A percentile compares a stretch with the other conserved stretches of the same genome.
phyloP scores from a whole-genome alignment of 2,113 vertebrate species.

The Eubucco bourcierii region DNA sequence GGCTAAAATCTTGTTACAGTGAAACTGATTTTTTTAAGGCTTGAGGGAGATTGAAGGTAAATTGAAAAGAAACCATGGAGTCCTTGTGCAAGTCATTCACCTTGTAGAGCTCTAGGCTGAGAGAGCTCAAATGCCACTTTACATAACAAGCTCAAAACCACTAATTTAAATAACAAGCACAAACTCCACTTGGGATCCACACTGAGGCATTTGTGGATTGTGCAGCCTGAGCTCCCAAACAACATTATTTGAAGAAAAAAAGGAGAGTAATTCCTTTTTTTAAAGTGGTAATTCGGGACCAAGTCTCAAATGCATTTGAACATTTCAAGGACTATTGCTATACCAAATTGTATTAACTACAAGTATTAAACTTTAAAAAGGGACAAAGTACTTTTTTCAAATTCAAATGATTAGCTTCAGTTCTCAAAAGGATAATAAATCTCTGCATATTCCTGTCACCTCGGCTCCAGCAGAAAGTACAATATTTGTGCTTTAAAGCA shows the following conservation, averaged over 20 bases:
- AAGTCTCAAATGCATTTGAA: slow-evolving; percentile 57
- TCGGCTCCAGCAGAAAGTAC: background rate
- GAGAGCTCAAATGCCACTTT: slow-evolving; percentile 54
- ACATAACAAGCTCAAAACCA: slow-evolving; percentile 52
- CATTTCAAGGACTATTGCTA: slow-evolving; percentile 56
- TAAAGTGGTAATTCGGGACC: slow-evolving; percentile 27
- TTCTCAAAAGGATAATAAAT: slow-evolving; percentile 38
- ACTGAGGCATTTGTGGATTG: slow-evolving; percentile 13
- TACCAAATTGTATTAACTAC: slow-evolving; percentile 49
- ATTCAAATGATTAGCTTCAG: slow-evolving; percentile 35
- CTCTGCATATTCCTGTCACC: slow-evolving; percentile 23
- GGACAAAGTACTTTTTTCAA: slow-evolving; percentile 19
- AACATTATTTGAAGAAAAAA: slow-evolving; percentile 29
- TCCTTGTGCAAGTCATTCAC: slow-evolving; percentile 63
- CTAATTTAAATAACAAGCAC: slow-evolving; percentile 62
- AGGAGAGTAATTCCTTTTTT: slow-evolving; percentile 40
- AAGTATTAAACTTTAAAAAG: slow-evolving; percentile 55
- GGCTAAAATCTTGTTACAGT: slow-evolving; percentile 23
- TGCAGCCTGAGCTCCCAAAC: slow-evolving; percentile 32
- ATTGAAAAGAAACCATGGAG: slow-evolving; percentile 48
- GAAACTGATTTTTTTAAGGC: slow-evolving; percentile 44
- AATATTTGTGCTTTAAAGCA: slow-evolving; percentile 12
- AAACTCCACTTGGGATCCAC: slow-evolving; percentile 52
- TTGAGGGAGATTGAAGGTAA: slow-evolving; percentile 42
- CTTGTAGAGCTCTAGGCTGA: slow-evolving; percentile 48